phyloP scores from a whole-genome alignment of 1,140 invertebrate species.

The Formica selysi region DNA sequence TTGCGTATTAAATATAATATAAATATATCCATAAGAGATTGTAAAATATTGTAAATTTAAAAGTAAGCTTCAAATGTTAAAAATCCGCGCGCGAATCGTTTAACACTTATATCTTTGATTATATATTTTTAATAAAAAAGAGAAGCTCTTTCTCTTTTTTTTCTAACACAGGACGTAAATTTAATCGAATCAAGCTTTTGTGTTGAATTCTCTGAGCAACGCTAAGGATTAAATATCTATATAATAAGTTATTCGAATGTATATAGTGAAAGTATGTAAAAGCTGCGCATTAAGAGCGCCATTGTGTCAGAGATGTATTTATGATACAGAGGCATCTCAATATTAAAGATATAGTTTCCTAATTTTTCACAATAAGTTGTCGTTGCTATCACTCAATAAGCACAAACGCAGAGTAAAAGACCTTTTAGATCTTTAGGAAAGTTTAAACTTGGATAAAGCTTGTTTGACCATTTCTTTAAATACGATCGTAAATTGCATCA shows the following conservation, averaged over 20 bases:
- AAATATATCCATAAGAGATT: neutral
- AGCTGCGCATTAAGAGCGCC: neutral
- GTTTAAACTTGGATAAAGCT: constrained; percentile 1
- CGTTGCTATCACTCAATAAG: neutral
- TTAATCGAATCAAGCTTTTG: constrained; percentile 11
- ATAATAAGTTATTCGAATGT: constrained; percentile 22
- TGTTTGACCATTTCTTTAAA: constrained; percentile 2
- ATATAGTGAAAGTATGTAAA: neutral
- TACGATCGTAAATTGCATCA: neutral
- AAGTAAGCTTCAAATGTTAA: neutral
- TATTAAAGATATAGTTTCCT: neutral
- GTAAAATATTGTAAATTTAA: constrained; percentile 16
- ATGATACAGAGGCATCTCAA: neutral
- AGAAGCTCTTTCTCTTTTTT: neutral
- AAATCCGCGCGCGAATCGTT: neutral
- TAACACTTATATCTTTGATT: constrained; percentile 9
- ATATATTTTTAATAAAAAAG: neutral
- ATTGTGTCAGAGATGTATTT: neutral
- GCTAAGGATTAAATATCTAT: neutral
- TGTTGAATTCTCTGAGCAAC: neutral
- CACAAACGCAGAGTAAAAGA: neutral
- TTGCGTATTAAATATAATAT: neutral
- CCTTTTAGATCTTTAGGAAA: neutral
- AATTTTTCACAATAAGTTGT: neutral
- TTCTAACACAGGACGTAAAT: neutral